Conservation (phyloP, 2,888 invertebrate species). For the Camponotus fellah region DNA sequence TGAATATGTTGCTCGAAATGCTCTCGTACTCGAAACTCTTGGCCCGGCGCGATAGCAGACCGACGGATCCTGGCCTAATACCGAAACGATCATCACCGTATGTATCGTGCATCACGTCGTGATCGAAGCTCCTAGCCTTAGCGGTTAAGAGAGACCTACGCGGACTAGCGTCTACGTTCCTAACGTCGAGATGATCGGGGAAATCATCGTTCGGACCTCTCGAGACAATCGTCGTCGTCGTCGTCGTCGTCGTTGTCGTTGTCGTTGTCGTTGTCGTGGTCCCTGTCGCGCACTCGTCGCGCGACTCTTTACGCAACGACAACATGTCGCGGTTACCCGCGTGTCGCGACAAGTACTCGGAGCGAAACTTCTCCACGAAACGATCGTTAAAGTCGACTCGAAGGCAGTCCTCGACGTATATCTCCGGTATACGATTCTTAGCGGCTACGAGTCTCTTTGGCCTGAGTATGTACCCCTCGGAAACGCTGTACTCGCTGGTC, state of each 20-base stretch:
- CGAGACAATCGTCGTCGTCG: slow-evolving; percentile 50
- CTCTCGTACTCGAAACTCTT: slow-evolving; percentile 84
- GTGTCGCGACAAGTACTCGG: slow-evolving; percentile 67
- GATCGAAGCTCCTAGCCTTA: slow-evolving; percentile 83
- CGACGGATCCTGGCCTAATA: slow-evolving; percentile 62
- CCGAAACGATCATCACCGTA: slow-evolving; percentile 68
- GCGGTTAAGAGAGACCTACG: slow-evolving; percentile 77
- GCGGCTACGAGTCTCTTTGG: slow-evolving; percentile 75
- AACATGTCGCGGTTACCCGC: slow-evolving; percentile 59
- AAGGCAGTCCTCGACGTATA: slow-evolving; percentile 83
- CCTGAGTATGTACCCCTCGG: slow-evolving; percentile 81
- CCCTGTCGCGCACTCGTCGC: slow-evolving; percentile 19
- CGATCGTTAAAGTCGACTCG: slow-evolving; percentile 81
- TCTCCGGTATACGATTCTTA: slow-evolving; percentile 81
- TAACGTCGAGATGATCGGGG: slow-evolving; percentile 68
- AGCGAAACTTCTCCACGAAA: slow-evolving; percentile 77
- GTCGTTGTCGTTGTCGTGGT: neutral
- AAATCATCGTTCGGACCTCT: slow-evolving; percentile 55
- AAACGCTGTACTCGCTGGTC: slow-evolving; percentile 83
- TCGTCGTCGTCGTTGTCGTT: slow-evolving; percentile 13
- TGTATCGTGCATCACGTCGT: slow-evolving; percentile 76
- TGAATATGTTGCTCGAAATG: slow-evolving; percentile 84
- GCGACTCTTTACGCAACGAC: slow-evolving; percentile 53
- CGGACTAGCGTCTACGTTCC: slow-evolving; percentile 73
- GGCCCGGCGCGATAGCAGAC: slow-evolving; percentile 74